Conservation (phyloP, 2,888 invertebrate genomes). For the Eutolmus rufibarbis region DNA sequence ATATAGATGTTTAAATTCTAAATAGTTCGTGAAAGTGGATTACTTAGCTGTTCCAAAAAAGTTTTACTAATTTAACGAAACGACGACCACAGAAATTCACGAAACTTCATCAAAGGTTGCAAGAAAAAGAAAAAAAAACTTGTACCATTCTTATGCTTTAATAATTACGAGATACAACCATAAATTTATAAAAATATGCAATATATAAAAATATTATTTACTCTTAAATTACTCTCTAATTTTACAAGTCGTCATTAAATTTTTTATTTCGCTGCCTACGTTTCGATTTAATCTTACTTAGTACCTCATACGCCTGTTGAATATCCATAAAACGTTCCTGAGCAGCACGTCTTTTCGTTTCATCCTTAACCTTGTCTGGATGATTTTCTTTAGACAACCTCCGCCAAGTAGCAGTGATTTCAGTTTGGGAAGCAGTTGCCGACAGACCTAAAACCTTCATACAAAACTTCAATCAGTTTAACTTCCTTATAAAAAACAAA, state of each 20-base stretch:
- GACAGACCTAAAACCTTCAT: constrained; percentile 76
- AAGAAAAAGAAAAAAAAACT: neutral
- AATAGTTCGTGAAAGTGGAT: no score
- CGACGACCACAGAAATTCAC: no score
- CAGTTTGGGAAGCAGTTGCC: constrained; percentile 82
- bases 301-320: constrained; percentile 88
- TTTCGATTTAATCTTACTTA: constrained; percentile 82
- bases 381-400: constrained; percentile 85
- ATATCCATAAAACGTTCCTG: constrained; percentile 92
- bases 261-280: constrained; percentile 78
- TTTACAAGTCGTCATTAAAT: constrained; percentile 64
- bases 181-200: neutral
- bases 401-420: constrained; percentile 84
- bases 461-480: neutral
- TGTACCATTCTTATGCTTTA: neutral
- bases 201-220: neutral
- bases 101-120: no score
- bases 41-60: no score
- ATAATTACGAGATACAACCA: neutral
- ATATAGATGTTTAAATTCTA: no score
- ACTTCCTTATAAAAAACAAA: neutral
- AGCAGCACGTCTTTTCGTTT: constrained; percentile 71
- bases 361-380: constrained; percentile 88
- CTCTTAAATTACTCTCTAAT: neutral
- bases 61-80: no score